A percentile compares a stretch with the other conserved stretches of the same genome.
Conservation (phyloP, 2,113 vertebrate species). For the Edolisoma coerulescens region DNA sequence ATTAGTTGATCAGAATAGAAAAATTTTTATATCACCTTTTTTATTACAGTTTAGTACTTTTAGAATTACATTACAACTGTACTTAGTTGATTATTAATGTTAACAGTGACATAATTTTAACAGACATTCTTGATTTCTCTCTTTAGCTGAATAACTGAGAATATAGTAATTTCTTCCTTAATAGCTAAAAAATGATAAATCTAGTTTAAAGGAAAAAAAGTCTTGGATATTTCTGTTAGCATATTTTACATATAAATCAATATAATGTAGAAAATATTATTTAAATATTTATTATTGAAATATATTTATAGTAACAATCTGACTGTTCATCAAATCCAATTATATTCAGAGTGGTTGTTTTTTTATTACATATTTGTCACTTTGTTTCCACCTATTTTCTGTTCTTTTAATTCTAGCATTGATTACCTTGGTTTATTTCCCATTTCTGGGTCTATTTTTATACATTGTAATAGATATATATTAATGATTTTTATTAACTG, state of each 20-base stretch:
- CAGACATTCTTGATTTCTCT: background rate
- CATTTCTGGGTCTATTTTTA: background rate
- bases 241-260: background rate
- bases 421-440: background rate
- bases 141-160: background rate
- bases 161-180: background rate
- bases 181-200: background rate
- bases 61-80: background rate
- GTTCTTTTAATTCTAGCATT: background rate
- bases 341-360: background rate
- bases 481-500: background rate
- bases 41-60: background rate
- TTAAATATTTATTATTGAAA: background rate
- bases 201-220: background rate
- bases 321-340: rapidly evolving
- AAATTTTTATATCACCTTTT: background rate
- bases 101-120: background rate
- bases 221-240: background rate
- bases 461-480: background rate
- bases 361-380: background rate
- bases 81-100: background rate
- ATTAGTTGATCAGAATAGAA: background rate
- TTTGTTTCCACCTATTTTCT: background rate
- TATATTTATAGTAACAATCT: background rate
- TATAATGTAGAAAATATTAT: background rate